Evolutionary conservation across 2,797 vertebrate species (phyloP), one percentile per base, ranked within the genome.

Genomic region (Poecile montanus): DNA sequence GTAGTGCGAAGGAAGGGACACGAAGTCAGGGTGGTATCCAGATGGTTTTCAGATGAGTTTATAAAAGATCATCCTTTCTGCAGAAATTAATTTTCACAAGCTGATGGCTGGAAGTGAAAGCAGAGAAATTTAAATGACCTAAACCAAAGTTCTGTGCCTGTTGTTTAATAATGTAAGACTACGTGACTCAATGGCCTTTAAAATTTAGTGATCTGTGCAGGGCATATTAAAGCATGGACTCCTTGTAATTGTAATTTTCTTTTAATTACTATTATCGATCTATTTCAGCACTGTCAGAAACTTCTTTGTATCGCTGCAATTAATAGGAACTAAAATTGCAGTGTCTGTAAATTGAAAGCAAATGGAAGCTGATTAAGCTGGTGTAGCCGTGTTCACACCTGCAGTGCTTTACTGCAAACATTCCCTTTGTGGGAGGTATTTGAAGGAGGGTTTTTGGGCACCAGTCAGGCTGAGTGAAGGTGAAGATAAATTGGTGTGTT

Each of bases 81-180:
- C 65, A 89, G 75, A 77, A 65, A 51, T 54, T n/a, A 68, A 32
- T 77, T 79, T 87, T 85, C 3, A 2, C 16, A 60, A 89, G 23
- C 56, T 25, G 50, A 0, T 50, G 19, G 17, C 61, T 94, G 68
- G 30, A 92, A 92, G 9, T 22, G 57, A 72, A 95, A 94, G 89
- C 72, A 89, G 78, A 75, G 16, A 91, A 58, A 89, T 80, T 65
- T 38, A 89, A 93, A 87, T 32, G 27, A 57, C 34, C 61, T 80
- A 58, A 80, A 77, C 29, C 68, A 54, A 89, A 92, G 36, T 77
- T 68, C 61, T 74, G 0, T 73, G 42, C 42, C 68, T 60, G 0
- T 57, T 85, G 27, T 89, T 93, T 81, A 91, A 80, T 88, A 89
- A 91, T 75, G 20, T 48, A 89, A 73, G 34, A 67, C 36, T 45